Evolutionary conservation across 2,113 vertebrate genomes (phyloP).

Genomic region (Syngnathus typhle): DNA sequence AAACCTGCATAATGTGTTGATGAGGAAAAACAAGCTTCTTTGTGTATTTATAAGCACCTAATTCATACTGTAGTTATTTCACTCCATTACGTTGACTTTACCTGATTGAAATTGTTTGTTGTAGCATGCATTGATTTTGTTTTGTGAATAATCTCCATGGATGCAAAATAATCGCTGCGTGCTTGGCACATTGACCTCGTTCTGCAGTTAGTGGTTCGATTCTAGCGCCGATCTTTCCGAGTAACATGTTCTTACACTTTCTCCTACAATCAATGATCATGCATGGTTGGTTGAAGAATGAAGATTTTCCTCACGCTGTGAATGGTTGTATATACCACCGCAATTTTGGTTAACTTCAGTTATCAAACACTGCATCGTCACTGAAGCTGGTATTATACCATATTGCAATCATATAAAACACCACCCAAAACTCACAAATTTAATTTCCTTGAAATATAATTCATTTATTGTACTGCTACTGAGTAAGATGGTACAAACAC

Average conservation of each 20-base stretch:
- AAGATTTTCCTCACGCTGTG: no score
- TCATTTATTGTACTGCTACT: no score
- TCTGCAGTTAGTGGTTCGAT: background rate
- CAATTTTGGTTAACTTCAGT: no score
- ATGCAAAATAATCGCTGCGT: background rate
- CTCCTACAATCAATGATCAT: no score
- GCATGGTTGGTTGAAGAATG: no score
- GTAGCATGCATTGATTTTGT: background rate
- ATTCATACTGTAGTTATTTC: background rate
- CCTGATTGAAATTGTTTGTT: background rate
- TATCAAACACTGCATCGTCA: no score
- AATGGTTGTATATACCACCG: no score
- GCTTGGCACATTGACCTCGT: background rate
- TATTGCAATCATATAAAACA: no score
- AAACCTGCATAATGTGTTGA: background rate
- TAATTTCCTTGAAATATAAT: no score
- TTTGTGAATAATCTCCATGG: background rate
- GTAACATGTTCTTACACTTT: background rate
- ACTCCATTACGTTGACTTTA: background rate
- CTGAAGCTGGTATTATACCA: no score
- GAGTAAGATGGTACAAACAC: no score
- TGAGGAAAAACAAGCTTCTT: background rate
- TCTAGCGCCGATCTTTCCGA: background rate
- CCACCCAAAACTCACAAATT: no score
- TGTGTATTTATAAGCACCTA: background rate